Base-by-base conservation (phyloP, 2,888 invertebrate species). In the Crocallis elinguaria region DNA sequence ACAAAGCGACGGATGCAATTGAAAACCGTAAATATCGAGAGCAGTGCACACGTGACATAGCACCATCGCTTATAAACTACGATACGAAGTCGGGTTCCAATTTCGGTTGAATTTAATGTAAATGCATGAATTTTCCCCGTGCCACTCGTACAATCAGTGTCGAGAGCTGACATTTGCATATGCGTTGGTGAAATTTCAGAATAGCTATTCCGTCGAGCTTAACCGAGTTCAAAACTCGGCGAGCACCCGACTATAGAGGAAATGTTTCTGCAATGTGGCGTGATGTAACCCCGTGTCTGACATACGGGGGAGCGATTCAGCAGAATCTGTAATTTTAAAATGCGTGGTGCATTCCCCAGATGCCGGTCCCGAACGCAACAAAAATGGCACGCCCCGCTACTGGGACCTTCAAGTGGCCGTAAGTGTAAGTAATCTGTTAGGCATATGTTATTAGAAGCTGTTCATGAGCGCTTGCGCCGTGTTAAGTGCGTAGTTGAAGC, bases 161-260 rank as follows among this genome's bases (percentile, higher is more conserved):
- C 88, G 88, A 85, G 87, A 82, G 82, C 87, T 88, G 88, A 89
- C 86, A 90, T 89, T 89, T 89, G 90, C 89, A 89, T 90, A 90
- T 86, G 88, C 82, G 86, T 84, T 83, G 84, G 77, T 84, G 85
- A 89, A 88, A 88, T 88, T 88, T 85, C 86, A 79, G 86, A 84
- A 86, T 84, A 86, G 85, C 84, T 88, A 82, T 84, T 84, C 77
- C 82, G 77, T 74, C 73, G 74, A 84, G 88, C 85, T 88, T 80
- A 87, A 83, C 84, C 82, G 82, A 86, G 84, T 88, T 88, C 82
- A 85, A 84, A 90, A 88, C 87, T 88, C 83, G 77, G 79, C 75
- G 76, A 76, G 77, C 69, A 76, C 75, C 75, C 71, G 74, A 78
- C 73, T 77, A n/a, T n/a, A 68, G 58, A 71, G 77, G 74, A 81